Evolutionary conservation across 2,797 vertebrate genomes (phyloP), one percentile per base, ranked within the genome.

Genomic region (Leptodactylus fallax): DNA sequence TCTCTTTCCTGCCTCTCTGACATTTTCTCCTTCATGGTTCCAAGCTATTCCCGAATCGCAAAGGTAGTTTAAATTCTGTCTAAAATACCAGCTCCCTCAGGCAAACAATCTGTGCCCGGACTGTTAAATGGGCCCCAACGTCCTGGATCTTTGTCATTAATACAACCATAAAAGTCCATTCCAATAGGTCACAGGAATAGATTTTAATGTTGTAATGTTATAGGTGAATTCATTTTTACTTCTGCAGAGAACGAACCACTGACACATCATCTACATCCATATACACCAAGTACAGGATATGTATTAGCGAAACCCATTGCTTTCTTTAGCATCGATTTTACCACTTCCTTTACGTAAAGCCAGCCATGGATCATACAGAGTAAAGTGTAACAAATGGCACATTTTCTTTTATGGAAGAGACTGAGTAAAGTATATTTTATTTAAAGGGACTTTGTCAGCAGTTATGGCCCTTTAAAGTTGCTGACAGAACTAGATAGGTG

Each of bases 21-120:
- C 88, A 89, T 89, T 89, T 89, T 89, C 88, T 86, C 88, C 88
- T 89, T 89, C 85, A 89, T 86, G 85, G 88, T 86, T 86, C 83
- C 71, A 63, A 86, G 85, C 80, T 83, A 89, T 86, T 77, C 88
- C 80, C 63, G 80, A 83, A 83, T 61, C 72, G 61, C 88, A 86
- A 83, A 89, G 88, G 88, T 89, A 89, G 88, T 89, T 89, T 83
- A 89, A 89, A 89, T 86, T 86, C 88, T 69, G 63, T 89, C 80
- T 89, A 86, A 89, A 89, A 89, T 89, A 89, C 72, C 88, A 89
- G 85, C 61, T 89, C 88, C 88, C 88, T 89, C 80, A 85, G 88
- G 88, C 85, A 89, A 86, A 83, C 85, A 89, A 81, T 86, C 84
- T 89, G 88, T 86, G 88, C 85, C 83, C 69, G 55, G 85, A 83